Conservation (phyloP, 2,113 vertebrate species). For the Corydoras maculifer region DNA sequence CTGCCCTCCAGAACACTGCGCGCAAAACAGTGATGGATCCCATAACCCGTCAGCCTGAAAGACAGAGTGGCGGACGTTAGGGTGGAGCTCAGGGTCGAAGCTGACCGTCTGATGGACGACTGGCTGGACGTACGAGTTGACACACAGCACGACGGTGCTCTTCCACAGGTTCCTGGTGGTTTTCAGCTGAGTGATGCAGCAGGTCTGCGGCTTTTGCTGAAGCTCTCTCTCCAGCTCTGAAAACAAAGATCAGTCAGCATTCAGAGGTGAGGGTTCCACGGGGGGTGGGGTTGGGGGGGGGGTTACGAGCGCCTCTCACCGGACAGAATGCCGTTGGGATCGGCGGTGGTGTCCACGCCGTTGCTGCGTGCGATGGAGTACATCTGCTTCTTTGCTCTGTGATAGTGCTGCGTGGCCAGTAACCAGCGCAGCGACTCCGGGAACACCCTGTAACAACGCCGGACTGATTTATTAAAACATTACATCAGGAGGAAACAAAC, state of each 20-base stretch:
- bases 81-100: background rate
- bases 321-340: constrained; percentile 77
- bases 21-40: constrained; percentile 96
- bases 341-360: constrained; percentile 68
- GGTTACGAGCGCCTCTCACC: constrained; percentile 66
- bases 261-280: background rate
- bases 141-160: constrained; percentile 93
- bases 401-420: constrained; percentile 91
- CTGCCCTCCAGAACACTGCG: constrained; percentile 88
- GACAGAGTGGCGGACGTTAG: background rate
- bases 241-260: constrained; percentile 9
- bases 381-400: constrained; percentile 82
- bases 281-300: too few relatives aligned
- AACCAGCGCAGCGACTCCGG: constrained; percentile 95
- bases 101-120: too few relatives aligned
- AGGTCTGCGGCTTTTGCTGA: constrained; percentile 78
- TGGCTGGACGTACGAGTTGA: constrained; percentile 88
- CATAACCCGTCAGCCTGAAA: constrained; percentile 82
- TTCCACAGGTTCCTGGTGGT: constrained; percentile 96
- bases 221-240: constrained; percentile 91
- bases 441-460: constrained; percentile 74
- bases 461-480: background rate
- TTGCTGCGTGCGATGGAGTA: constrained; percentile 79
- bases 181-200: constrained; percentile 89
- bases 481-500: too few relatives aligned